Conservation (phyloP, 2,113 vertebrate genomes). For the Toxotes chatareus region DNA sequence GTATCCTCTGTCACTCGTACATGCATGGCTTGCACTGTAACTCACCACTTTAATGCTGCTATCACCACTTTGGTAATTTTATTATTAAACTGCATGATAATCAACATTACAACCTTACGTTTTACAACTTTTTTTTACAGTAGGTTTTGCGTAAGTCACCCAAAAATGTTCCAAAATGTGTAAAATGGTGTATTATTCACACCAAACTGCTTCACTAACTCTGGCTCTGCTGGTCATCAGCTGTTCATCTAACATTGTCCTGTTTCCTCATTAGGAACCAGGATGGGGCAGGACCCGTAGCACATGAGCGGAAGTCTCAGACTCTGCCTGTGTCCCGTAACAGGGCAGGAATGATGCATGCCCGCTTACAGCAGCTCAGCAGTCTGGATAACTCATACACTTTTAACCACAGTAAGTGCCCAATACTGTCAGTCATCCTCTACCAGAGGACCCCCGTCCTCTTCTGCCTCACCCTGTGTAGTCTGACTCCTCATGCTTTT, state of each 20-base stretch:
- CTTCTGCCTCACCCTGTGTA: constrained; percentile 57
- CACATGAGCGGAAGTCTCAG: constrained; percentile 99
- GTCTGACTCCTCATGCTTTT: constrained; percentile 80
- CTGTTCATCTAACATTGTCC: constrained; percentile 90
- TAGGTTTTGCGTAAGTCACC: not conserved
- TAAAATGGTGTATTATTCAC: constrained; percentile 8
- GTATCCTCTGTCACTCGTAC: not conserved
- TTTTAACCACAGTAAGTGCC: constrained; percentile 99
- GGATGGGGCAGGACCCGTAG: constrained; percentile 96
- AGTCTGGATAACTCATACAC: constrained; percentile 99
- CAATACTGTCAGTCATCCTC: constrained; percentile 25
- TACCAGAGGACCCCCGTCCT: constrained; percentile 16
- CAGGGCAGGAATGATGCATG: constrained; percentile 99
- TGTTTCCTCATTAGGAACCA: constrained; percentile 97
- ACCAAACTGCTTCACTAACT: constrained; percentile 85
- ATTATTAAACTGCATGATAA: constrained; percentile 56
- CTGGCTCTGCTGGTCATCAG: constrained; percentile 79
- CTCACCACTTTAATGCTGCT: constrained; percentile 30
- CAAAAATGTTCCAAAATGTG: not conserved
- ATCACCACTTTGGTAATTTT: not conserved
- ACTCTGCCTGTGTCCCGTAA: constrained; percentile 99
- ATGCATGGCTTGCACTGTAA: constrained; percentile 64
- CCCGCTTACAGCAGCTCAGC: constrained; percentile 99
- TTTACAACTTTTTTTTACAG: not conserved
- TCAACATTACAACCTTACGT: not conserved